Evolutionary conservation across 2,888 invertebrate genomes (phyloP), one percentile per base, ranked within the genome.

Genomic region (Zootermopsis nevadensis): DNA sequence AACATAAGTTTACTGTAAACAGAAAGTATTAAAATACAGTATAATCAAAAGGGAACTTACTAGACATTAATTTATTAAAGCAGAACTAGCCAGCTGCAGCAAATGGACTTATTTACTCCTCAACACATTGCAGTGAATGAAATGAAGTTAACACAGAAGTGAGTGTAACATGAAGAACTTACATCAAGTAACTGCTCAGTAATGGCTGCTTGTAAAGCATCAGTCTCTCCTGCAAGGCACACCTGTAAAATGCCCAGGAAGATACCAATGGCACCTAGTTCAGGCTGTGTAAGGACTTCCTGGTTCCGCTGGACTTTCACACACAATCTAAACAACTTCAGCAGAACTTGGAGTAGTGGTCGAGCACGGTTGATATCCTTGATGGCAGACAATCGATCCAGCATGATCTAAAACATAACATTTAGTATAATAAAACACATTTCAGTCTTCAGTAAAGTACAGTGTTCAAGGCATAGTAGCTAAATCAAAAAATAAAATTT

Each of bases 251-350:
- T 96, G 87, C 96, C 95, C 84, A 98, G 91, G 86, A 98, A 91
- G 33, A 95, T 95, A 80, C 95, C 94, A 87, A 98, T 93, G 19
- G 97, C 96, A 81, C 95, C 94, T 86, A 97, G 91, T 88, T 95
- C 94, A 0, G 98, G 97, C 85, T 95, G 94, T 83, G 97, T 96
- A 12, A 99, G 91, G 84, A 97, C 95, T 89, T 96, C 94, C 89
- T 98, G 96, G 89, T 98, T 98, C 85, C 94, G 94, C 74, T 95
- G 94, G 77, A 97, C 96, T 91, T 98, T 98, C 81, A 98, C 95
- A 89, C 98, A 97, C 87, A 97, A 93, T 82, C 95, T 92, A 89
- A 99, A 95, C 86, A 99, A 91, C 88, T 98, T 98, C 69, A 99
- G 91, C 60, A 99, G 91, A 0, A 99, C 98, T 86, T 96, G 95